A percentile compares a stretch with the other conserved stretches of the same genome.
These are phyloP conservation scores for Eristalis pertinax DNA, from an alignment of 2,888 invertebrate species.

Conservation along the genomic window DNA sequence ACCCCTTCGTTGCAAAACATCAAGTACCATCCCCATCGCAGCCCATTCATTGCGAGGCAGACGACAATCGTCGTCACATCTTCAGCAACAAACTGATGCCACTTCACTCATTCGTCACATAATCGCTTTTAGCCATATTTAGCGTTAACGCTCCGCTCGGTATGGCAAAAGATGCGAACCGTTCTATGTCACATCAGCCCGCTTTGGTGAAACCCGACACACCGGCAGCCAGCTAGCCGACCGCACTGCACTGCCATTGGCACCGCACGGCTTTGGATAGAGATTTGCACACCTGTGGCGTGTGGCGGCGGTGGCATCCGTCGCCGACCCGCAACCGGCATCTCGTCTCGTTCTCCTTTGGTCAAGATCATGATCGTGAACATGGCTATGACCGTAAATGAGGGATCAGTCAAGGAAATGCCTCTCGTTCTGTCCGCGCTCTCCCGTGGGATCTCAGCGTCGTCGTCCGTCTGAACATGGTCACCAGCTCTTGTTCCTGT, in stretches of 20 bases:
- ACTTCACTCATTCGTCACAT: constrained; percentile 31
- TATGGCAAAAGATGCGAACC: constrained; percentile 51
- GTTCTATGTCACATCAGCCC: constrained; percentile 33
- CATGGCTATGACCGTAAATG: constrained; percentile 69
- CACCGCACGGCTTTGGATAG: constrained; percentile 29
- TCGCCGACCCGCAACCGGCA: constrained; percentile 25
- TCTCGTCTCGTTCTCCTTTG: constrained; percentile 45
- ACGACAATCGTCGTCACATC: constrained; percentile 30
- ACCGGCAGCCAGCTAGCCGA: background rate
- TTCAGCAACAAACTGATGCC: background rate
- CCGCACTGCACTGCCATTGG: background rate
- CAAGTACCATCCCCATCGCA: constrained; percentile 19
- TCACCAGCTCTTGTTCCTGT: constrained; percentile 27
- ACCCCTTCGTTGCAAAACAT: constrained; percentile 42
- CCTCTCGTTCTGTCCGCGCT: constrained; percentile 6
- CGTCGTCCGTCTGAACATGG: constrained; percentile 14
- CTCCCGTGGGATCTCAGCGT: background rate
- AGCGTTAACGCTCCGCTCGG: constrained; percentile 35
- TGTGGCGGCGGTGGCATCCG: constrained; percentile 20
- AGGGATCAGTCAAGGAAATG: constrained; percentile 59
- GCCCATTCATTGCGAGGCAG: constrained; percentile 42
- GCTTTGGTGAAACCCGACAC: constrained; percentile 48
- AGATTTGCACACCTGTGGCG: constrained; percentile 37
- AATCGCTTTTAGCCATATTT: constrained; percentile 58
- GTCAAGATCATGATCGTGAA: constrained; percentile 60